phyloP scores from a whole-genome alignment of 2,888 invertebrate species.

The Ceratothoa steindachneri region DNA sequence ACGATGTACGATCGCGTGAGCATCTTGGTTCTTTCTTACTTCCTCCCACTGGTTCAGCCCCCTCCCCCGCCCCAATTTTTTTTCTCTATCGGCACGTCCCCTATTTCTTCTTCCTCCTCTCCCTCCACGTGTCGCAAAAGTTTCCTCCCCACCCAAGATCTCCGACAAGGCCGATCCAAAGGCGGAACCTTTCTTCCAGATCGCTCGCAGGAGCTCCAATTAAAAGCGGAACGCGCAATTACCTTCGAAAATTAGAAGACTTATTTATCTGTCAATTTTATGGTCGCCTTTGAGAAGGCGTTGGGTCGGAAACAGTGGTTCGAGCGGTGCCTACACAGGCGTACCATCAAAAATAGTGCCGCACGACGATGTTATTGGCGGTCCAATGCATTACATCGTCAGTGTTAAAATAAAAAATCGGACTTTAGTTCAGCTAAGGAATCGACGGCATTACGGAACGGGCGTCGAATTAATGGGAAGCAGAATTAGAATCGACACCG shows the following conservation, averaged over 20 bases:
- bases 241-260: conserved; percentile 2
- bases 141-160: neutral
- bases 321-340: neutral
- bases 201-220: neutral
- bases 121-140: neutral
- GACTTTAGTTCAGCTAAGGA: too few relatives aligned
- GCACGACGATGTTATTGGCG: neutral
- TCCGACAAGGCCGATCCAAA: neutral
- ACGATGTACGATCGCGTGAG: neutral
- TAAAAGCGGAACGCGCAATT: conserved; percentile 6
- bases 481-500: too few relatives aligned
- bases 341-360: neutral
- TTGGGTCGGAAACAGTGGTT: neutral
- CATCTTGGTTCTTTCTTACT: neutral
- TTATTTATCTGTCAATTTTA: conserved; percentile 12
- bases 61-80: neutral
- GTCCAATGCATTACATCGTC: neutral
- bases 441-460: too few relatives aligned
- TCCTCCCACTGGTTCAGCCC: neutral
- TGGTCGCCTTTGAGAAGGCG: conserved; percentile 6
- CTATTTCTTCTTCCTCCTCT: neutral
- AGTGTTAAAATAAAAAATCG: too few relatives aligned
- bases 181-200: neutral
- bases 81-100: neutral
- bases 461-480: too few relatives aligned